Conservation (phyloP, 1,140 invertebrate genomes). For the Arctopsyche grandis region DNA sequence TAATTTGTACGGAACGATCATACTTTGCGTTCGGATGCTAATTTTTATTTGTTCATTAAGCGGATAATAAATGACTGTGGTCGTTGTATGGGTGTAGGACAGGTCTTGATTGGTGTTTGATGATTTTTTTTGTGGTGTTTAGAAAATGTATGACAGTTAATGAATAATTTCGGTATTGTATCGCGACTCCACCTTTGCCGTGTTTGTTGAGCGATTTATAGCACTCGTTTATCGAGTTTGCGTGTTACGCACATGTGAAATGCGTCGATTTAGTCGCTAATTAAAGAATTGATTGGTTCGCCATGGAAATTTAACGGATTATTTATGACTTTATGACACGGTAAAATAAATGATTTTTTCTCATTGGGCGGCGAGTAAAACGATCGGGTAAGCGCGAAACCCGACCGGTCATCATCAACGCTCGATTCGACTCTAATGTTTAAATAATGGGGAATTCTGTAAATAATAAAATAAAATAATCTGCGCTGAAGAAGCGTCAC, state of each 20-base stretch:
- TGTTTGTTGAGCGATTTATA: neutral
- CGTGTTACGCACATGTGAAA: neutral
- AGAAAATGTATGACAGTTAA: too few species aligned
- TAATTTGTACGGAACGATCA: neutral
- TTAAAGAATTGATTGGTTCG: too few species aligned
- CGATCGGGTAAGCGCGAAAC: constrained; percentile 13
- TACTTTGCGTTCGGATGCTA: neutral
- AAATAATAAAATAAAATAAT: neutral
- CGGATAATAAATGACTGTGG: neutral
- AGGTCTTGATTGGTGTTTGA: too few species aligned
- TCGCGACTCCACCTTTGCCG: too few species aligned
- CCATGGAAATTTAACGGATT: too few species aligned
- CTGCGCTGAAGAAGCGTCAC: neutral
- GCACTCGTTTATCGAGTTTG: neutral
- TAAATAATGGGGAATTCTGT: constrained; percentile 4
- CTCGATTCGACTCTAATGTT: constrained; percentile 1
- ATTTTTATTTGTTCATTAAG: neutral
- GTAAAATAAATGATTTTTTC: too few species aligned
- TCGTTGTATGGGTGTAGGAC: too few species aligned
- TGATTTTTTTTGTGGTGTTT: too few species aligned
- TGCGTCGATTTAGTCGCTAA: too few species aligned
- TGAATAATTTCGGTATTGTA: too few species aligned
- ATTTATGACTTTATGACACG: too few species aligned
- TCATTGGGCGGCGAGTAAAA: neutral
- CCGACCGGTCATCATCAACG: constrained; percentile 3